phyloP scores from a whole-genome alignment of 2,797 vertebrate genomes.

The Synanceia verrucosa region DNA sequence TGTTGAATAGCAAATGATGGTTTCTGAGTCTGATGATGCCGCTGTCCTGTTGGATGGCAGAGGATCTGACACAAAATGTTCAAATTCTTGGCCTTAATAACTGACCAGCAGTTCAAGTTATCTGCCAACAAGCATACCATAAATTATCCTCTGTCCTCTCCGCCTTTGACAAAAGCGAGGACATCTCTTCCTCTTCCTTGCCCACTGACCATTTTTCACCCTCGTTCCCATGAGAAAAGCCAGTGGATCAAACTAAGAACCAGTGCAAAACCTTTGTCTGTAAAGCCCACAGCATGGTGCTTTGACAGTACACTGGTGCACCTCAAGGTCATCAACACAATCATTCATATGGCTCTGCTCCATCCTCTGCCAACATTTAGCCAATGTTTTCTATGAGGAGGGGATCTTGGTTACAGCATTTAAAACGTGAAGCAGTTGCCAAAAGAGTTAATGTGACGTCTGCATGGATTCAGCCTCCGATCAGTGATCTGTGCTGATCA shows the following conservation, averaged over 20 bases:
- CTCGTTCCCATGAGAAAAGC: background rate
- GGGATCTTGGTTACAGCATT: constrained; percentile 7
- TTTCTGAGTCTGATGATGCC: background rate
- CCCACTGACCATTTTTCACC: constrained; percentile 1
- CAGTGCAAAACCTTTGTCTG: constrained; percentile 8
- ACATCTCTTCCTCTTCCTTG: constrained; percentile 16
- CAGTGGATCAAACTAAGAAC: constrained; percentile 11
- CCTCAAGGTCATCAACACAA: constrained; percentile 52
- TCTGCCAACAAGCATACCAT: background rate
- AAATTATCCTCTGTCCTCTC: constrained; percentile 14
- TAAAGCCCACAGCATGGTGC: background rate
- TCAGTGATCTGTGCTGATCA: constrained; percentile 52
- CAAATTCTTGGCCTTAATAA: background rate
- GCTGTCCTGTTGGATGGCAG: background rate
- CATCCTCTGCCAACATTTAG: constrained; percentile 15
- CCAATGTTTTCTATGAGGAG: background rate
- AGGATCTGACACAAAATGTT: constrained; percentile 4
- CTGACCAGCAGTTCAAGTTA: background rate
- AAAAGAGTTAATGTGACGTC: constrained; percentile 31
- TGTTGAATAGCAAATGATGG: constrained; percentile 12
- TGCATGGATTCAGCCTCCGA: constrained; percentile 28
- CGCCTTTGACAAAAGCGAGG: constrained; percentile 53
- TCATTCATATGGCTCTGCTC: constrained; percentile 12
- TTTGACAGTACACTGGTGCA: constrained; percentile 4
- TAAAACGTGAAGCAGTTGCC: background rate